Percentiles rank a stretch among this genome's conserved stretches.
Conservation (phyloP, 2,113 vertebrate species). For the Pristiophorus japonicus region DNA sequence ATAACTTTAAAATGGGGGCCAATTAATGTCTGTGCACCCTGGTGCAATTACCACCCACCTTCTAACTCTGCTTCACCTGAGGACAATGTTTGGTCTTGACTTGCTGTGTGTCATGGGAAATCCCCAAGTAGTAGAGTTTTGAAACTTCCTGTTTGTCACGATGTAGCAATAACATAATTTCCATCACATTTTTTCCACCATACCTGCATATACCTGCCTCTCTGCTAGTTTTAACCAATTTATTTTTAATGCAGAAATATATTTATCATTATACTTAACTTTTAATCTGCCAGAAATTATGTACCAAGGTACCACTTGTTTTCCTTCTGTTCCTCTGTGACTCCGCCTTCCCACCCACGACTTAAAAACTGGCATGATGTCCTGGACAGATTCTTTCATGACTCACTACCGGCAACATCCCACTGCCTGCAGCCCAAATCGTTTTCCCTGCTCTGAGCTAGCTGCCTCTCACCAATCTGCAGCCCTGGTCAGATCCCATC, state of each 20-base stretch:
- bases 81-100: no score
- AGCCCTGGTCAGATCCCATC: not conserved
- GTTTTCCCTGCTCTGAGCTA: not conserved
- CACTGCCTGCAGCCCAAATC: not conserved
- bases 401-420: no score
- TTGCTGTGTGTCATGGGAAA: no score
- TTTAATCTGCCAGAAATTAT: no score
- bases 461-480: not conserved
- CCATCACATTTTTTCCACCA: not conserved
- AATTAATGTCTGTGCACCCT: not conserved
- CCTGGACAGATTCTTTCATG: no score
- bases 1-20: not conserved
- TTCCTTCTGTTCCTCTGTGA: no score
- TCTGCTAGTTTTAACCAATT: not conserved
- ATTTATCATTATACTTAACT: no score
- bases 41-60: not conserved
- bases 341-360: no score
- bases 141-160: not conserved
- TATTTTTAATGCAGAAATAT: not conserved
- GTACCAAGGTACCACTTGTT: no score
- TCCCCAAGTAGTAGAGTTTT: no score
- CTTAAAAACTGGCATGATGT: no score
- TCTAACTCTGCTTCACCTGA: no score
- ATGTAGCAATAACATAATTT: not conserved
- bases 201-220: not conserved